phyloP scores from a whole-genome alignment of 2,888 invertebrate species.

The Brassicogethes aeneus region DNA sequence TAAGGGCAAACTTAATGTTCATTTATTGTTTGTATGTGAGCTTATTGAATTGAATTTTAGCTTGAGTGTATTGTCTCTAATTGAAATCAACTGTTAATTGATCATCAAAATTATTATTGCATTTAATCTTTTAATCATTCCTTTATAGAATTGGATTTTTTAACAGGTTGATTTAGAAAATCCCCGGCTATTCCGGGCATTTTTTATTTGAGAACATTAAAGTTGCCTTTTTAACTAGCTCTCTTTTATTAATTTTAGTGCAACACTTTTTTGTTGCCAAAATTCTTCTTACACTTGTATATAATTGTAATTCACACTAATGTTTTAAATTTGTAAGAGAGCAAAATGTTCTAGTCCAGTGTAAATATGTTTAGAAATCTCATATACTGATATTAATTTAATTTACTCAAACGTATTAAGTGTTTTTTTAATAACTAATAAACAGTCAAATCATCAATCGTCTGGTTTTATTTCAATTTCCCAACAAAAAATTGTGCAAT shows the following conservation, averaged over 20 bases:
- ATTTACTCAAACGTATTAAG: slow-evolving; percentile 33
- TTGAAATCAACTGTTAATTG: too few relatives aligned
- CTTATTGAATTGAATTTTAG: slow-evolving; percentile 7
- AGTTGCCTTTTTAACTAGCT: slow-evolving; percentile 16
- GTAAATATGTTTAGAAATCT: slow-evolving; percentile 36
- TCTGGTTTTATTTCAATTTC: background rate
- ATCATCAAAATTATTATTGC: too few relatives aligned
- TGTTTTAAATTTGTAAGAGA: slow-evolving; percentile 17
- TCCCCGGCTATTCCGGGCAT: too few relatives aligned
- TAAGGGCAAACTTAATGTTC: slow-evolving; percentile 16
- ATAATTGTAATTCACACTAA: slow-evolving; percentile 18
- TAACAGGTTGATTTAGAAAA: too few relatives aligned
- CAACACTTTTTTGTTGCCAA: slow-evolving; percentile 9
- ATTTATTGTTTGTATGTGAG: slow-evolving; percentile 8
- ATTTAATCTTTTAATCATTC: too few relatives aligned
- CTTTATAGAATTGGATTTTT: too few relatives aligned
- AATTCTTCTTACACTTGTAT: slow-evolving; percentile 24
- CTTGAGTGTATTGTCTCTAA: too few relatives aligned
- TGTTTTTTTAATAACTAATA: slow-evolving; percentile 37
- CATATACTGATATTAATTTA: slow-evolving; percentile 34
- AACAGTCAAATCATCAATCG: slow-evolving; percentile 14
- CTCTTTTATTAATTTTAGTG: slow-evolving; percentile 13
- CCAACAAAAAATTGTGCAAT: too few relatives aligned
- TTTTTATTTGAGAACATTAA: slow-evolving; percentile 15
- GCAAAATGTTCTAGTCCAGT: slow-evolving; percentile 36